Base-by-base conservation (phyloP, 2,797 vertebrate genomes). In the Trichosurus vulpecula region DNA sequence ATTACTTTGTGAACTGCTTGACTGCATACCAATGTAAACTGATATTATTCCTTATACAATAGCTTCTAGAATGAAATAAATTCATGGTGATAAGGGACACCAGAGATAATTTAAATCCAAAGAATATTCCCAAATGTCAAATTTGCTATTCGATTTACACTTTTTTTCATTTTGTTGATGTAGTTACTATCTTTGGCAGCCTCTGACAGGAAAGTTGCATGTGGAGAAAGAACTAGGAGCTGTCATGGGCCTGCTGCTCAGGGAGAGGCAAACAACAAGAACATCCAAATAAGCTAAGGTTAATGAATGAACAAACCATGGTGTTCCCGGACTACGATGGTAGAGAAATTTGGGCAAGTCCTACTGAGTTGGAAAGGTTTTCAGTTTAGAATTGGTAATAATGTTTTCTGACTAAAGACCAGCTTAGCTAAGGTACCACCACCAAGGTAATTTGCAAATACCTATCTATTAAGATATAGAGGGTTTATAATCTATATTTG, bases 181-280 rank as follows among this genome's bases (percentile, higher is more conserved):
- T 0, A 55, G 54, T 6, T 61, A 27, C 41, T 81, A 6, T 93
- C 31, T 25, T 47, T 56, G 11, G 1, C 35, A 74, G 52, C 90
- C 30, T 96, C 66, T 55, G 29, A 87, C 5, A 93, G 9, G 31
- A 96, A 95, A 81, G 2, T 90, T n/a, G 54, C 47, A 92, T 93
- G 16, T 35, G 91, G 52, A 16, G 31, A 66, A 66, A 35, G 58
- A 31, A 35, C 31, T 35, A 66, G 4, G 1, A 35, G 58, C 12
- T 66, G 58, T 66, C 58, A 35, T 66, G 35, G n/a, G 35, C 35
- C 35, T n/a, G 35, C 13, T 66, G 4, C 35, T 66, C 19, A 66
- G 35, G 35, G 14, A n/a, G 14, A 66, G 31, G 14, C 35, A 66
- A 66, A 66, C 35, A 19, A n/a, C 25, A 27, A 66, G 31, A n/a